Percentiles rank a stretch among this genome's conserved stretches.
phyloP scores from a whole-genome alignment of 2,888 invertebrate species.

The Pseudeuparius sepicola region DNA sequence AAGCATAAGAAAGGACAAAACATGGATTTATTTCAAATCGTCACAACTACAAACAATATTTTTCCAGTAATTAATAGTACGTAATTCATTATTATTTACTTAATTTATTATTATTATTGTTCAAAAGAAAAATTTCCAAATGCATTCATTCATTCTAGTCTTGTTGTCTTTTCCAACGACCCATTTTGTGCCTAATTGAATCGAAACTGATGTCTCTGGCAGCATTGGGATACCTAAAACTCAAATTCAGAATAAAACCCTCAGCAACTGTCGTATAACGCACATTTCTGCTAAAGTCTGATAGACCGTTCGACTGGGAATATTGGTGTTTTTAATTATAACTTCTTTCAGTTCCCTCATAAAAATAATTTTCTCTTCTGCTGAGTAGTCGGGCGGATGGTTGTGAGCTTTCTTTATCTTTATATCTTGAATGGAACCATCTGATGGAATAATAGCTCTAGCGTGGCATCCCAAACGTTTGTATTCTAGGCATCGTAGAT shows the following conservation, averaged over 20 bases:
- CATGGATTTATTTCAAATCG: too few species aligned
- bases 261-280: constrained; percentile 18
- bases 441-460: constrained; percentile 34
- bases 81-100: too few species aligned
- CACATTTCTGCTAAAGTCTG: constrained; percentile 33
- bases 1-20: too few species aligned
- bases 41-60: too few species aligned
- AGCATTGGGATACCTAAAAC: constrained; percentile 35
- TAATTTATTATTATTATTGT: too few species aligned
- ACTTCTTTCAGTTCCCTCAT: constrained; percentile 35
- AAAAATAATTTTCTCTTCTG: constrained; percentile 37
- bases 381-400: constrained; percentile 36
- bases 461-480: constrained; percentile 37
- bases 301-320: constrained; percentile 31
- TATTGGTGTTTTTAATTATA: constrained; percentile 29
- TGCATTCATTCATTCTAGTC: constrained; percentile 17
- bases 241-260: constrained; percentile 6
- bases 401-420: constrained; percentile 35
- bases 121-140: too few species aligned
- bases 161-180: constrained; percentile 30
- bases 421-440: constrained; percentile 36
- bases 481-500: constrained; percentile 36
- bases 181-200: constrained; percentile 34
- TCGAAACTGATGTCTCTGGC: constrained; percentile 34
- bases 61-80: too few species aligned